phyloP scores from a whole-genome alignment of 2,888 invertebrate genomes.

The Spisula subtruncata region DNA sequence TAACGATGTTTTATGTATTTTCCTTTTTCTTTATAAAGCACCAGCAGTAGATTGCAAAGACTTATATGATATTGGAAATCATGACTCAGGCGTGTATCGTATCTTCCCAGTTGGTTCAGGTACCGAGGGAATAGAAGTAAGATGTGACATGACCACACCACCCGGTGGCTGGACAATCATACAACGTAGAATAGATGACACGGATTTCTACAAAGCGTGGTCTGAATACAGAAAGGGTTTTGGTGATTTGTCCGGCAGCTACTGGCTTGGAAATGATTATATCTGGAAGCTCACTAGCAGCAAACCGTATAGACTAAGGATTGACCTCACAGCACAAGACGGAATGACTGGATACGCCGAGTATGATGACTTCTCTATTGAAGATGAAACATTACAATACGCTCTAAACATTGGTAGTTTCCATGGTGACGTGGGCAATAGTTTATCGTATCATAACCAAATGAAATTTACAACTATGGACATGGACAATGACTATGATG shows the following conservation, averaged over 20 bases:
- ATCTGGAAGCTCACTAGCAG: slow-evolving; percentile 43
- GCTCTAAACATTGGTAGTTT: slow-evolving; percentile 35
- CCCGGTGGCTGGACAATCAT: slow-evolving; percentile 58
- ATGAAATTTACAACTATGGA: neutral
- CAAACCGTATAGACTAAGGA: slow-evolving; percentile 45
- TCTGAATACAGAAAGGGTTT: slow-evolving; percentile 48
- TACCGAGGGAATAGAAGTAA: slow-evolving; percentile 21
- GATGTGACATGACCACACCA: slow-evolving; percentile 50
- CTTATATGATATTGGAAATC: slow-evolving; percentile 1
- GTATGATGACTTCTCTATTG: slow-evolving; percentile 41
- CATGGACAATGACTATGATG: neutral
- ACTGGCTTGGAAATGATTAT: slow-evolving; percentile 57
- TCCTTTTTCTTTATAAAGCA: neutral
- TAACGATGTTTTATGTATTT: no score
- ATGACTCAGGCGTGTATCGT: slow-evolving; percentile 38
- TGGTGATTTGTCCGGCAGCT: slow-evolving; percentile 46
- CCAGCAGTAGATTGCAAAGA: slow-evolving; percentile 48
- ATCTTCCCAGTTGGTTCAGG: slow-evolving; percentile 42
- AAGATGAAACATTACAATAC: slow-evolving; percentile 22
- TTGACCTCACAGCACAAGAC: slow-evolving; percentile 41
- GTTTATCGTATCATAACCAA: neutral
- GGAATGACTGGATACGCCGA: slow-evolving; percentile 25
- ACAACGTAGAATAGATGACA: slow-evolving; percentile 49
- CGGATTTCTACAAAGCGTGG: slow-evolving; percentile 57
- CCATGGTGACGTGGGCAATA: slow-evolving; percentile 47